A percentile compares a stretch with the other conserved stretches of the same genome.
Conservation (phyloP, 2,888 invertebrate genomes). For the Acholoe squamosa region DNA sequence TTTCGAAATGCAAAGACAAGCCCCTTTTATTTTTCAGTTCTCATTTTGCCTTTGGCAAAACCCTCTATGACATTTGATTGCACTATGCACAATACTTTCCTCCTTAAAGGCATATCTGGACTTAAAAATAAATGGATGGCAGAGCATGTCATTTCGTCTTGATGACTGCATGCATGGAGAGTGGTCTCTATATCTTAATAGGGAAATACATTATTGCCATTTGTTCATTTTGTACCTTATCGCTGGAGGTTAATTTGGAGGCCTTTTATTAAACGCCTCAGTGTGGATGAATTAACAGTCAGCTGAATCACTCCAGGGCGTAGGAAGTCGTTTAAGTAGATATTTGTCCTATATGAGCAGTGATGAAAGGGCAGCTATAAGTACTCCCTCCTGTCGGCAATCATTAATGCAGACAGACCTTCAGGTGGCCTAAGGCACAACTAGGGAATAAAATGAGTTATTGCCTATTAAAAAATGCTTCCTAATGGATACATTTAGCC, state of each 20-base stretch:
- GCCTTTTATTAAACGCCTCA: not conserved
- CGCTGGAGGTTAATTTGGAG: not conserved
- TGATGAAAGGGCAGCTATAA: not conserved
- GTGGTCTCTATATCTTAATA: not conserved
- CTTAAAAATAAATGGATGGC: not conserved
- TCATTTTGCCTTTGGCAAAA: too few species aligned
- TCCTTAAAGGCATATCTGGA: not conserved
- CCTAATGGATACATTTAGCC: not conserved
- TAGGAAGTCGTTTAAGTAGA: not conserved
- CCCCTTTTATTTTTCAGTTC: too few species aligned
- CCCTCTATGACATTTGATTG: not conserved
- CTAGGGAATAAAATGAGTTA: not conserved
- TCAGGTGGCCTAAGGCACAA: not conserved
- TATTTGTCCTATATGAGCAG: too few species aligned
- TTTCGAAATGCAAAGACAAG: too few species aligned
- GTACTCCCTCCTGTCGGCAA: not conserved
- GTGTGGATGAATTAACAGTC: not conserved
- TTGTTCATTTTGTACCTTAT: not conserved
- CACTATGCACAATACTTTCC: not conserved
- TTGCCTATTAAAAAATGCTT: not conserved
- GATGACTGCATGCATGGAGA: not conserved
- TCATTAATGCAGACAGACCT: not conserved
- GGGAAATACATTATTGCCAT: not conserved
- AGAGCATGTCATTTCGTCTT: not conserved
- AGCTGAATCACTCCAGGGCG: not conserved